Evolutionary conservation across 64 coral and sea anemone species (phyloP).

Genomic region (Pachyseris speciosa): DNA sequence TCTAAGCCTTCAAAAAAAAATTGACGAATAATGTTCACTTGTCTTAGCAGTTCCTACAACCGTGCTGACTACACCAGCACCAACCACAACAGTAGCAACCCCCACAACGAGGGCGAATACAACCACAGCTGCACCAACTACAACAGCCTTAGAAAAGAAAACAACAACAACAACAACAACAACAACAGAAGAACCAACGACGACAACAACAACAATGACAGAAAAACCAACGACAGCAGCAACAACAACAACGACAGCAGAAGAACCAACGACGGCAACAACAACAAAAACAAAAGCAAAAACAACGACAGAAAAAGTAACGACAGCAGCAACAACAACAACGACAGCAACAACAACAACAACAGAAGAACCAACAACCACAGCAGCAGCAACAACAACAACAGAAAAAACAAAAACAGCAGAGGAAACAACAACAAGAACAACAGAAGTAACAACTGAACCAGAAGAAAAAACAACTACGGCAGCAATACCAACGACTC

Average conservation of each 20-base stretch:
- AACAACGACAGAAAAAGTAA: not conserved
- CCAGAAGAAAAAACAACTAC: not conserved
- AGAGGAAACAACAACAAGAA: not conserved
- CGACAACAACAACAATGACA: slow-evolving; percentile 1
- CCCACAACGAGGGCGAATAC: not conserved
- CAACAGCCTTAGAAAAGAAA: not conserved
- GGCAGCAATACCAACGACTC: not conserved
- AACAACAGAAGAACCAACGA: too few relatives aligned
- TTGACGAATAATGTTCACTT: not conserved
- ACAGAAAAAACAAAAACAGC: not conserved
- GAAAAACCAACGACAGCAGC: not conserved
- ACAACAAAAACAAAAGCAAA: not conserved
- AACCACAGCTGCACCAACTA: not conserved
- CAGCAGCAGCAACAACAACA: not conserved
- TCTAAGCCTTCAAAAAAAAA: too few relatives aligned
- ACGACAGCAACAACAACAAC: not conserved
- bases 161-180: slow-evolving; percentile 38
- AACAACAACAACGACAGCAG: not conserved
- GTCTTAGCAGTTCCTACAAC: not conserved
- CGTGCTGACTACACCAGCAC: not conserved
- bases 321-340: not conserved
- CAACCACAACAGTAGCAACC: not conserved
- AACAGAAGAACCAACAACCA: too few relatives aligned
- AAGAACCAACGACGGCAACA: not conserved
- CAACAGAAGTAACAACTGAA: not conserved